Evolutionary conservation across 2,888 invertebrate species (phyloP), one percentile per base, ranked within the genome.

Genomic region (Cataglyphis altisquamis): DNA sequence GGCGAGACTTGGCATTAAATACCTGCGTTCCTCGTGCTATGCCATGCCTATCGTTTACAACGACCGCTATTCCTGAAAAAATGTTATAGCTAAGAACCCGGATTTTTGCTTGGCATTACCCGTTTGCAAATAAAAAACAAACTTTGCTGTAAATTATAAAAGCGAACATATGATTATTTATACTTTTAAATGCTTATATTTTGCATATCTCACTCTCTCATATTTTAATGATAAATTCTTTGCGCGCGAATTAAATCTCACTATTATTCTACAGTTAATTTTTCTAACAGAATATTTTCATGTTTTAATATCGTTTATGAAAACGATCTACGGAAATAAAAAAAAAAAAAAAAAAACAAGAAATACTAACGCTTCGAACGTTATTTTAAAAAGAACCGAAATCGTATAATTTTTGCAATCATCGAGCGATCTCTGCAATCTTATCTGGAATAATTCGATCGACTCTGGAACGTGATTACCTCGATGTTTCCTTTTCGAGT

Each of bases 1-100:
- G 36, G 77, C 55, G 63, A 29, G 45, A n/a, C 52, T 39, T 64
- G 78, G 75, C 66, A 70, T 84, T 84, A 82, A 84, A 84, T 82
- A 62, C 80, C 82, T 82, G 80, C 85, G 77, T 83, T 86, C 75
- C 72, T 36, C 15, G 21, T 41, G 68, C 29, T 55, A 25, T 25
- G 57, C 80, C 57, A 62, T 70, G 70, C 83, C 77, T 83, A 60
- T 72, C 73, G 45, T 66, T 68, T 64, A 73, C 55, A 45, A 29
- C 29, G 52, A 25, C 63, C 70, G 15, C 21, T 55, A 8, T 36
- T 36, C 9, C 60, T 55, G 55, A 68, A 68, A 77, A 77, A 77
- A 55, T n/a, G 39, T 67, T n/a, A 15, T 15, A 39, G 77, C 68
- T 39, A 68, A 68, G 57, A 52, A 68, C n/a, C 39, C 52, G 18